Evolutionary conservation across 2,113 vertebrate species (phyloP).

Genomic region (Entelurus aequoreus): DNA sequence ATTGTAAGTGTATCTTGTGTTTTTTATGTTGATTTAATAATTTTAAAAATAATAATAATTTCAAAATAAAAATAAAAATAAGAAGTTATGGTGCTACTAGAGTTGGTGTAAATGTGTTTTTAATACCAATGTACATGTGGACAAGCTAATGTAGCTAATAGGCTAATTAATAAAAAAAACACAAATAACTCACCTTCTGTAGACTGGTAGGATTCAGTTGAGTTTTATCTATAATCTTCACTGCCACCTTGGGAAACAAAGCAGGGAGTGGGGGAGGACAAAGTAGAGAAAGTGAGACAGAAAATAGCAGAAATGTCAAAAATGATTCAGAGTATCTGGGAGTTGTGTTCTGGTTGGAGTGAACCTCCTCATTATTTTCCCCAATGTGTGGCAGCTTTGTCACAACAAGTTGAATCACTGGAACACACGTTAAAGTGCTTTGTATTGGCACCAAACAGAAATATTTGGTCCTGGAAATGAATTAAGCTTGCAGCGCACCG

Average conservation of each 20-base stretch:
- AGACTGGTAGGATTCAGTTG: slow-evolving; percentile 96
- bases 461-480: slow-evolving; percentile 3
- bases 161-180: slow-evolving; percentile 13
- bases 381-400: slow-evolving; percentile 17
- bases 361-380: slow-evolving; percentile 29
- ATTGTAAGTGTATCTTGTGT: too few species aligned
- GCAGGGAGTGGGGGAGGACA: slow-evolving; percentile 32
- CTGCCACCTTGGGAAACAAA: slow-evolving; percentile 80
- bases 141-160: too few species aligned
- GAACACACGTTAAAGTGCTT: slow-evolving; percentile 19
- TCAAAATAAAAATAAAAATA: too few species aligned
- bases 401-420: slow-evolving; percentile 33
- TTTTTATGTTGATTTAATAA: too few species aligned
- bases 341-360: slow-evolving; percentile 15
- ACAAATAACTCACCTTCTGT: slow-evolving; percentile 83
- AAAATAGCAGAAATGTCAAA: slow-evolving; percentile 20
- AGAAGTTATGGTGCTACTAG: too few species aligned
- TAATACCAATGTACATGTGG: too few species aligned
- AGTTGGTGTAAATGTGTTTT: too few species aligned
- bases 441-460: slow-evolving; percentile 1
- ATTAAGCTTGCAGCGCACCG: not conserved
- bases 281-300: slow-evolving; percentile 3
- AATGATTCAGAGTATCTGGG: slow-evolving; percentile 16
- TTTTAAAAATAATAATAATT: too few species aligned
- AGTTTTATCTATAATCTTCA: slow-evolving; percentile 99